A percentile compares a stretch with the other conserved stretches of the same genome.
Evolutionary conservation across 2,888 invertebrate genomes (phyloP).

Genomic region (Geophilus truncorum): DNA sequence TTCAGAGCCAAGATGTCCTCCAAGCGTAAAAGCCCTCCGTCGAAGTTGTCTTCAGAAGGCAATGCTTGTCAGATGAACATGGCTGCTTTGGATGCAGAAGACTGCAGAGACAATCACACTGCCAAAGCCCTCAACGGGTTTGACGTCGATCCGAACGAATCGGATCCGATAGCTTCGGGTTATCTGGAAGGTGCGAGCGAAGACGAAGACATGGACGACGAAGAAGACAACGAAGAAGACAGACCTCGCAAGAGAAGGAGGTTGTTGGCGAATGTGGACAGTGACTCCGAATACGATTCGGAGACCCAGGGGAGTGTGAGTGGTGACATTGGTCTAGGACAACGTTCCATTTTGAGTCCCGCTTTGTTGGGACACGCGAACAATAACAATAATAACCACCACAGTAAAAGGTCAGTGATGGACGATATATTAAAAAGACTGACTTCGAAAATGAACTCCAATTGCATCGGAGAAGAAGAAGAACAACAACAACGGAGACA

Average conservation of each 20-base stretch:
- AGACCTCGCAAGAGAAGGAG: constrained; percentile 34
- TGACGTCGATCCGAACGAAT: neutral
- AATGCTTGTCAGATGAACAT: neutral
- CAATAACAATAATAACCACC: constrained; percentile 40
- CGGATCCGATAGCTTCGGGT: constrained; percentile 33
- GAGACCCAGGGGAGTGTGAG: constrained; percentile 36
- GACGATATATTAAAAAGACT: constrained; percentile 83
- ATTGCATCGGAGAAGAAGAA: constrained; percentile 50
- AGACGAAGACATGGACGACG: constrained; percentile 40
- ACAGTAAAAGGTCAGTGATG: constrained; percentile 72
- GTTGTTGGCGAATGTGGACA: constrained; percentile 33
- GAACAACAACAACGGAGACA: constrained; percentile 36
- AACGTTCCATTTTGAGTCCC: constrained; percentile 37
- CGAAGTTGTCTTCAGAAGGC: constrained; percentile 76
- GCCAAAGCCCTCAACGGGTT: neutral
- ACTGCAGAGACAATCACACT: neutral
- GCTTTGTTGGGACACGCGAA: constrained; percentile 38
- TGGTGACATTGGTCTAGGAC: constrained; percentile 35
- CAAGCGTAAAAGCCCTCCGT: constrained; percentile 93
- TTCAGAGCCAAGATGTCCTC: constrained; percentile 73
- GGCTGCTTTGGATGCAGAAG: neutral
- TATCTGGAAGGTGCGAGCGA: constrained; percentile 34
- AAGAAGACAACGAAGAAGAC: constrained; percentile 40
- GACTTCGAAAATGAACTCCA: constrained; percentile 78
- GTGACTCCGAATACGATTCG: constrained; percentile 43